Evolutionary conservation across 2,888 invertebrate species (phyloP).

Genomic region (Folsomia candida): DNA sequence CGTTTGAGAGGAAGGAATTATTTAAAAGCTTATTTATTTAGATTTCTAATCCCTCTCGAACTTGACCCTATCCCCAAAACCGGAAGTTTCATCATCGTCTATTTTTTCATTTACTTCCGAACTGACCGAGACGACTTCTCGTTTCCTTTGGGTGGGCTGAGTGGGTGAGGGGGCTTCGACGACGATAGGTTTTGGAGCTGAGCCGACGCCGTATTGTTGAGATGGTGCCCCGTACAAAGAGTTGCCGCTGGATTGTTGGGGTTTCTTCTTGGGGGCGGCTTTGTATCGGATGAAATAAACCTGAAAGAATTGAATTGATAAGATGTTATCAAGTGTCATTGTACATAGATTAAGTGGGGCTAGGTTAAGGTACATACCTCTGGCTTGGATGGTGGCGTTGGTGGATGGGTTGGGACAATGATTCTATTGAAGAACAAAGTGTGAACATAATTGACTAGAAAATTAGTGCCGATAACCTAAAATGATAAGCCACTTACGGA

Average conservation of each 20-base stretch:
- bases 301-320: constrained; percentile 9
- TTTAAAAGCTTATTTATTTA: too few relatives aligned
- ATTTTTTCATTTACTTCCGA: too few relatives aligned
- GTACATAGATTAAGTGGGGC: too few relatives aligned
- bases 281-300: constrained; percentile 50
- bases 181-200: constrained; percentile 34
- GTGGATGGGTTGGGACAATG: constrained; percentile 70
- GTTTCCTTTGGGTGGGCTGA: too few relatives aligned
- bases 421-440: too few relatives aligned
- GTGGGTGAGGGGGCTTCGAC: constrained; percentile 31
- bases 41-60: too few relatives aligned
- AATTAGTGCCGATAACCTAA: not conserved
- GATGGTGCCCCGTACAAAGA: constrained; percentile 14
- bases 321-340: not conserved
- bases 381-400: constrained; percentile 81
- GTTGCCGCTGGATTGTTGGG: constrained; percentile 6
- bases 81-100: too few relatives aligned
- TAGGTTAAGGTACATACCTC: constrained; percentile 65
- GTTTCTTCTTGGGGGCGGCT: constrained; percentile 37
- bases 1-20: too few relatives aligned
- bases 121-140: too few relatives aligned
- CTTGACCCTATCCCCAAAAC: not conserved
- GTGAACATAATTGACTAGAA: too few relatives aligned
- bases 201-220: constrained; percentile 36
- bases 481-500: not conserved